These are phyloP conservation scores for Asarcornis scutulata DNA, from an alignment of 2,113 vertebrate genomes.

Conservation along the genomic window DNA sequence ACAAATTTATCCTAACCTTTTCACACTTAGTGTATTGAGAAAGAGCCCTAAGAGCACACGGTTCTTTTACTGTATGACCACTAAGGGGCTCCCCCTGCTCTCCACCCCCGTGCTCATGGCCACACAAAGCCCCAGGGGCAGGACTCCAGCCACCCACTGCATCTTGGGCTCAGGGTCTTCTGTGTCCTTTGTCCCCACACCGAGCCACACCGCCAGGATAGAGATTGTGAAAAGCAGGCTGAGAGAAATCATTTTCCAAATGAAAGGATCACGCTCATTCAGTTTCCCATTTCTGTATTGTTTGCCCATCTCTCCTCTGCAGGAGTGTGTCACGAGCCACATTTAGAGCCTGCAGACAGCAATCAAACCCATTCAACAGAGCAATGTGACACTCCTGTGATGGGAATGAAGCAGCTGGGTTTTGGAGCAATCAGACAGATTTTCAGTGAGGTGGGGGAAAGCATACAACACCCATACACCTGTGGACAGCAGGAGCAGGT, in stretches of 20 bases:
- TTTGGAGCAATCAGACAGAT: background rate
- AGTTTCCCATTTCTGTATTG: background rate
- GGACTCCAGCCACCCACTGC: background rate
- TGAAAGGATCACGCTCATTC: background rate
- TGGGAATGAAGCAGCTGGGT: background rate
- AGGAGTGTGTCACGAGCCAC: background rate
- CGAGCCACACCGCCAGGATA: background rate
- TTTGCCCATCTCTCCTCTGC: background rate
- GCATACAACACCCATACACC: too few relatives aligned
- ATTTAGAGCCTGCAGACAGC: conserved; percentile 24
- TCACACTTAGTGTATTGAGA: background rate
- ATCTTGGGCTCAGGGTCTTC: background rate
- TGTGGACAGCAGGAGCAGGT: background rate
- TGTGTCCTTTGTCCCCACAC: background rate
- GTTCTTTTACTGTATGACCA: background rate
- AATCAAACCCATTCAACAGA: background rate
- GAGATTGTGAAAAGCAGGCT: background rate
- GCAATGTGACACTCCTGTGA: background rate
- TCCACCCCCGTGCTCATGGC: background rate
- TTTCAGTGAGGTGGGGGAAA: background rate
- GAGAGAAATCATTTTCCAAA: background rate
- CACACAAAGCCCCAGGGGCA: background rate
- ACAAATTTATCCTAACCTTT: background rate
- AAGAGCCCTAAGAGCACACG: background rate
- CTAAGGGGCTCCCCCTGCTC: background rate